These are phyloP conservation scores for Alviniconcha strummeri DNA, from an alignment of 2,888 invertebrate genomes.

Conservation along the genomic window DNA sequence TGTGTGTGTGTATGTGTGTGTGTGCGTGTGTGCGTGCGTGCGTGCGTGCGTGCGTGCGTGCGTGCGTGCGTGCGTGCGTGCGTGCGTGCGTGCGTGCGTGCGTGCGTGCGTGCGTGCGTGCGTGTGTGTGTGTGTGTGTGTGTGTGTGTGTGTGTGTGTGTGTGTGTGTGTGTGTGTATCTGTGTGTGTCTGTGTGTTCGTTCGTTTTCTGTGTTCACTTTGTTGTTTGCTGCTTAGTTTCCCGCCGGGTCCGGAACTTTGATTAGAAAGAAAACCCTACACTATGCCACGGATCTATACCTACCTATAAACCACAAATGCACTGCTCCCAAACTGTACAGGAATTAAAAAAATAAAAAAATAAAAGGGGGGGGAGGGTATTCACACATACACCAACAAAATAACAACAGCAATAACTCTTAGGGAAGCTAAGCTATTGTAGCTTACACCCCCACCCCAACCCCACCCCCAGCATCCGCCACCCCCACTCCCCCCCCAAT, in stretches of 20 bases:
- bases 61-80: conserved; percentile 10
- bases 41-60: background rate
- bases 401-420: no score
- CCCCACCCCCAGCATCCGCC: background rate
- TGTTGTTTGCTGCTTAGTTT: no score
- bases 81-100: background rate
- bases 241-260: no score
- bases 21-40: background rate
- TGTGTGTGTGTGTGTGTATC: conserved; percentile 13
- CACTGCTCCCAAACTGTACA: no score
- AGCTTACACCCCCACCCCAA: background rate
- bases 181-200: conserved; percentile 13
- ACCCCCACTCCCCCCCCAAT: no score
- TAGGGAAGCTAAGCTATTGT: background rate
- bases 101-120: background rate
- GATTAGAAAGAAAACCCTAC: no score
- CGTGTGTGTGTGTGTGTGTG: background rate
- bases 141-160: conserved; percentile 9
- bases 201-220: background rate
- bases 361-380: no score
- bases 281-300: no score
- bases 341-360: no score
- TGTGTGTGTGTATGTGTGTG: background rate
- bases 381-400: no score
- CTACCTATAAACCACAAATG: no score